These are phyloP conservation scores for Agriopis leucophaearia DNA, from an alignment of 2,888 invertebrate species.

Conservation along the genomic window DNA sequence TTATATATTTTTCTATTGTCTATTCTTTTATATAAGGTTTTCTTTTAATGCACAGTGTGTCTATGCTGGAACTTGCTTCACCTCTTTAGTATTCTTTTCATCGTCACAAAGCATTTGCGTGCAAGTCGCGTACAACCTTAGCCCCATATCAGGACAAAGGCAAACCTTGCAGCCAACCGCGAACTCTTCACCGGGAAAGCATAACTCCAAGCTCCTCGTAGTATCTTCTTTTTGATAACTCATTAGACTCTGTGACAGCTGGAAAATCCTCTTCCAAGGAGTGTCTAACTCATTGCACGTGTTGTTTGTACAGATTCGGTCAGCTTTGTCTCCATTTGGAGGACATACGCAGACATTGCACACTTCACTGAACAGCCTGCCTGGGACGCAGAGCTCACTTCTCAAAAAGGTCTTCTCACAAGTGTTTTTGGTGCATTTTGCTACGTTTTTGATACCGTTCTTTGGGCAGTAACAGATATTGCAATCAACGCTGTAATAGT, in stretches of 20 bases:
- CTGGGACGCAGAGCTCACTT: constrained; percentile 66
- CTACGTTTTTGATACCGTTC: constrained; percentile 74
- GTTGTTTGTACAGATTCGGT: constrained; percentile 69
- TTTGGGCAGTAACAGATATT: constrained; percentile 74
- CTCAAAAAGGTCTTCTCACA: constrained; percentile 73
- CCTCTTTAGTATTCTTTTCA: constrained; percentile 29
- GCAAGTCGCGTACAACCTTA: constrained; percentile 71
- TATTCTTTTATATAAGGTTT: no score
- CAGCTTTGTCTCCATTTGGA: constrained; percentile 68
- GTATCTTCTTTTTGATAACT: constrained; percentile 55
- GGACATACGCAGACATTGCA: constrained; percentile 82
- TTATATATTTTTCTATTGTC: no score
- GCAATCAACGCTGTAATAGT: constrained; percentile 77
- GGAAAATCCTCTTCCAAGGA: constrained; percentile 67
- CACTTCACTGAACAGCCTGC: constrained; percentile 71
- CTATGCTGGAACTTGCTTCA: constrained; percentile 6
- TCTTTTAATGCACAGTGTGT: neutral
- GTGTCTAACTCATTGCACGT: constrained; percentile 61
- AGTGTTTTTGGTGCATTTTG: constrained; percentile 75
- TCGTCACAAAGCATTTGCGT: constrained; percentile 61
- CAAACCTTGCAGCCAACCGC: constrained; percentile 74
- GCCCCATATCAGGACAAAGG: constrained; percentile 76
- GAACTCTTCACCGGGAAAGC: constrained; percentile 79
- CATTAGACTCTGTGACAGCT: constrained; percentile 61
- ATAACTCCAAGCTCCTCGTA: constrained; percentile 64